Conservation (phyloP, 2,113 vertebrate species). For the Baryphthengus martii region DNA sequence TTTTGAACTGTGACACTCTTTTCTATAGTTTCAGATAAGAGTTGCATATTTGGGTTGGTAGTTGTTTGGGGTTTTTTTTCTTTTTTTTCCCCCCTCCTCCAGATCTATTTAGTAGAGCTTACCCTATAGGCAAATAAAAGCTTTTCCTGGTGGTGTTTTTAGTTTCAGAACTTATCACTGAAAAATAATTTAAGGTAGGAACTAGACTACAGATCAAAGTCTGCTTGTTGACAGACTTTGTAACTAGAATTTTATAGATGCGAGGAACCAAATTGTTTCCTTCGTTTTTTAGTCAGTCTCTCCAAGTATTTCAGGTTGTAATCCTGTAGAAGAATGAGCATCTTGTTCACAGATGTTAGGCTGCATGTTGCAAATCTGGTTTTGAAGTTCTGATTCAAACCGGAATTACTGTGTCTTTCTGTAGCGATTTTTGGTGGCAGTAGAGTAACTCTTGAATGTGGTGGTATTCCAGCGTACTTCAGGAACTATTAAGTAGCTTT, state of each 20-base stretch:
- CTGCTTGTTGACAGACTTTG: accelerated
- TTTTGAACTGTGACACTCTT: not conserved
- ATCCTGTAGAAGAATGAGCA: not conserved
- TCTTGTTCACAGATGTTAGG: not conserved
- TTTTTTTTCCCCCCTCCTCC: not conserved
- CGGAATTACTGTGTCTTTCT: not conserved
- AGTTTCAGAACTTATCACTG: not conserved
- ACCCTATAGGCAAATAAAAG: not conserved
- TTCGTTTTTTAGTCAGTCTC: not conserved
- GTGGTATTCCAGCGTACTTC: not conserved
- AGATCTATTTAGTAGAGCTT: not conserved
- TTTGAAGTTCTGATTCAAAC: not conserved
- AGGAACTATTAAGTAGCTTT: not conserved
- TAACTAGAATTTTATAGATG: not conserved
- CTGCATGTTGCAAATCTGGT: not conserved
- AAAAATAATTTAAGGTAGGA: not conserved
- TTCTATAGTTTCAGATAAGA: not conserved
- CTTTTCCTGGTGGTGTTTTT: not conserved
- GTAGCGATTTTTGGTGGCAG: not conserved
- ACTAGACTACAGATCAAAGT: not conserved
- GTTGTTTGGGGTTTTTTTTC: not conserved
- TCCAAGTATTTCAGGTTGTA: not conserved
- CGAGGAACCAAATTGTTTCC: not conserved
- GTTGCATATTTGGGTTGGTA: not conserved
- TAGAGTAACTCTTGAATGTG: not conserved